Conservation (phyloP, 2,113 vertebrate species). For the Hemiscyllium ocellatum region DNA sequence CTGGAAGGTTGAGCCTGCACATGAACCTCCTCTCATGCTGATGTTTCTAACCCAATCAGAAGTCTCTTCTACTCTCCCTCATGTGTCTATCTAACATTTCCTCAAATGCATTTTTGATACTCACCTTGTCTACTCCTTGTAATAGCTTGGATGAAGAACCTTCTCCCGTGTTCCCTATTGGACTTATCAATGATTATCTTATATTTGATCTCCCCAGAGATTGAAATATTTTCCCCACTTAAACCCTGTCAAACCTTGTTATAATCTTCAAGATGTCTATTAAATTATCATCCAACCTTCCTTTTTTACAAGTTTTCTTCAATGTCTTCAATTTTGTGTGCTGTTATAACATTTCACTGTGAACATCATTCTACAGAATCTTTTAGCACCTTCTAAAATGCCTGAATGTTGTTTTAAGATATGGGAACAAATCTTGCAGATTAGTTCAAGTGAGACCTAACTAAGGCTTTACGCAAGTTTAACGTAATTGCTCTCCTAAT, state of each 20-base stretch:
- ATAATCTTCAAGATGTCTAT: not conserved
- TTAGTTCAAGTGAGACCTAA: not conserved
- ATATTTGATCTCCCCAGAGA: not conserved
- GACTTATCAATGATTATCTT: too few species aligned
- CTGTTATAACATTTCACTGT: not conserved
- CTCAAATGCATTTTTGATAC: too few species aligned
- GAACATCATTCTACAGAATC: not conserved
- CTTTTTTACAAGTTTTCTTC: not conserved
- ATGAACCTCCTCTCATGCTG: not conserved
- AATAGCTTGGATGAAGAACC: too few species aligned
- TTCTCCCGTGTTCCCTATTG: too few species aligned
- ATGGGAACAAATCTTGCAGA: not conserved
- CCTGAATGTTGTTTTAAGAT: not conserved
- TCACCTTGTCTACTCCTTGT: too few species aligned
- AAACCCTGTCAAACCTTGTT: too few species aligned
- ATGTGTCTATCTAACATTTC: too few species aligned
- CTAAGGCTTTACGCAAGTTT: not conserved
- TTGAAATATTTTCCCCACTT: not conserved
- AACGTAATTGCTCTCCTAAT: not conserved
- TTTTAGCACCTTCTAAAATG: not conserved
- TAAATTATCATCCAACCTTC: not conserved
- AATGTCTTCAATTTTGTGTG: not conserved
- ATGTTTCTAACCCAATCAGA: too few species aligned
- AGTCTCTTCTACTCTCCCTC: too few species aligned
- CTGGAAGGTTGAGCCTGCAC: too few species aligned